Conservation (phyloP, 2,888 invertebrate species). For the Nezara viridula region DNA sequence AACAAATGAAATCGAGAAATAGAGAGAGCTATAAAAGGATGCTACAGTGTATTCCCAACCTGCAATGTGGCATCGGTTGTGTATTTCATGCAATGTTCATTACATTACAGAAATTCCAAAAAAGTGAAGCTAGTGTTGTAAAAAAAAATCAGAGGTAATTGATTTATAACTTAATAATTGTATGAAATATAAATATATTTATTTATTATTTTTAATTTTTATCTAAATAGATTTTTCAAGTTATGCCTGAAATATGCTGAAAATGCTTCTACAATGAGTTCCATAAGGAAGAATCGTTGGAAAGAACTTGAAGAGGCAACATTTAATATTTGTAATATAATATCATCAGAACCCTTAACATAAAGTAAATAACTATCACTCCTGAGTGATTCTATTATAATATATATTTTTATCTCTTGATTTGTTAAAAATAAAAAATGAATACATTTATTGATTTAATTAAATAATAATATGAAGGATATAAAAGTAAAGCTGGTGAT, state of each 20-base stretch:
- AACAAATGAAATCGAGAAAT: constrained; percentile 47
- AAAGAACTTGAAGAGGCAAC: constrained; percentile 48
- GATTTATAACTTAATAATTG: background rate
- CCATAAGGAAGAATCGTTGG: constrained; percentile 40
- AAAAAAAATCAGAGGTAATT: constrained; percentile 43
- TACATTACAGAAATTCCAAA: constrained; percentile 24
- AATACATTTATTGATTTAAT: too few relatives aligned
- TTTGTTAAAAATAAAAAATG: too few relatives aligned
- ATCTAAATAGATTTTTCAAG: constrained; percentile 39
- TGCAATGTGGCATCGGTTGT: background rate
- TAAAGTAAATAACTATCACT: background rate
- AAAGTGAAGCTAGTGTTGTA: background rate
- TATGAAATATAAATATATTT: background rate
- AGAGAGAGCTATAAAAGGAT: constrained; percentile 48
- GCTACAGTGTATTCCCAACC: background rate
- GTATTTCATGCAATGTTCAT: background rate
- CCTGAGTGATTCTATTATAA: background rate
- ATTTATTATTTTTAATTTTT: background rate
- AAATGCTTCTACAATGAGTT: constrained; percentile 24
- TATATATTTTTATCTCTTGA: too few relatives aligned
- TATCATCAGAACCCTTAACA: background rate
- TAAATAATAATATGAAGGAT: too few relatives aligned
- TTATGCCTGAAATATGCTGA: constrained; percentile 27
- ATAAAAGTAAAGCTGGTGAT: too few relatives aligned
- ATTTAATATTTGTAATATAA: background rate